Evolutionary conservation across 2,888 invertebrate genomes (phyloP).

Genomic region (Linyphia triangularis): DNA sequence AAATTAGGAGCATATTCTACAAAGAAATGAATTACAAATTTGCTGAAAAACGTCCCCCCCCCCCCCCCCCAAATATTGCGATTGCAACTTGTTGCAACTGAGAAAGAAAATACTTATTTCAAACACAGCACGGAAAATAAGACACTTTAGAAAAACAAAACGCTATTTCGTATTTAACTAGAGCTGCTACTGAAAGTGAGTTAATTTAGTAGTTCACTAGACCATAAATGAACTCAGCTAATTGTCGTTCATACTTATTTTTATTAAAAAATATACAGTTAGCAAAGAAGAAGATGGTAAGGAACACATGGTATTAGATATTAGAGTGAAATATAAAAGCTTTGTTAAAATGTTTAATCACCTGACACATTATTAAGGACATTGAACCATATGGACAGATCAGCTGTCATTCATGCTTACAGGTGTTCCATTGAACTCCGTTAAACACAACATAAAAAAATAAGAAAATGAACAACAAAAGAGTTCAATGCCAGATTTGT

Average conservation of each 20-base stretch:
- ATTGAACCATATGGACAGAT: constrained; percentile 70
- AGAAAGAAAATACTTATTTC: too few relatives aligned
- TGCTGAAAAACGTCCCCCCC: too few relatives aligned
- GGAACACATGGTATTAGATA: not conserved
- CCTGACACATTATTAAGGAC: constrained; percentile 43
- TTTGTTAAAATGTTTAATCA: constrained; percentile 30
- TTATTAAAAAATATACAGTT: not conserved
- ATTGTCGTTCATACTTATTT: not conserved
- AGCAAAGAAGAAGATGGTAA: not conserved
- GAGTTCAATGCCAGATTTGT: constrained; percentile 17
- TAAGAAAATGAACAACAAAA: constrained; percentile 16
- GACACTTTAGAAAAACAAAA: too few relatives aligned
- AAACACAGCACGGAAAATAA: too few relatives aligned
- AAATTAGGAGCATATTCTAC: too few relatives aligned
- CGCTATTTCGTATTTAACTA: not conserved
- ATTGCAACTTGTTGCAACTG: not conserved
- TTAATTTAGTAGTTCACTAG: not conserved
- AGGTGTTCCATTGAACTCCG: constrained; percentile 70
- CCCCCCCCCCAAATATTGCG: too few relatives aligned
- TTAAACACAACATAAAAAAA: constrained; percentile 1
- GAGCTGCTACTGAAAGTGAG: not conserved
- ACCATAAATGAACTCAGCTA: not conserved
- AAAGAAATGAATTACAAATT: too few relatives aligned
- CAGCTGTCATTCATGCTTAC: constrained; percentile 71
- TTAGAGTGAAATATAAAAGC: not conserved